phyloP scores from a whole-genome alignment of 1,140 invertebrate species.

The Hypsibius dujardini region DNA sequence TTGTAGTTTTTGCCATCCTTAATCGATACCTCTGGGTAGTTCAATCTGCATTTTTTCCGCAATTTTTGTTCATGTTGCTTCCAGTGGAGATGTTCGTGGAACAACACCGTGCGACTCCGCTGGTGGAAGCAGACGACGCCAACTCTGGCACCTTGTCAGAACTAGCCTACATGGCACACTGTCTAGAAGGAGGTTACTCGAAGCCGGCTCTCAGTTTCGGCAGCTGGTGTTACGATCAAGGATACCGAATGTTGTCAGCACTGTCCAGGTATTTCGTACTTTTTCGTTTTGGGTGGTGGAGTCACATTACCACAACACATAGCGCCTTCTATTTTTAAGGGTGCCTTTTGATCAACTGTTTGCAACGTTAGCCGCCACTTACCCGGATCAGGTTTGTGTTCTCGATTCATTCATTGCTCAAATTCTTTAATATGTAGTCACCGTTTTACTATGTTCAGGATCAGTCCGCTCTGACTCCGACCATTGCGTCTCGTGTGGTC shows the following conservation, averaged over 20 bases:
- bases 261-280: not conserved
- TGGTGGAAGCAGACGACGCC: not conserved
- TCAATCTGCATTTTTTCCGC: not conserved
- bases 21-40: not conserved
- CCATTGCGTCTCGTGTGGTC: not conserved
- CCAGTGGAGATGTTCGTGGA: not conserved
- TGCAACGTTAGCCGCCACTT: no score
- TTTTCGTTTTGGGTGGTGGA: not conserved
- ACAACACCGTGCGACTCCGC: not conserved
- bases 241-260: not conserved
- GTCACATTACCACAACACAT: not conserved
- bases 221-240: conserved; percentile 6
- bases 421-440: no score
- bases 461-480: not conserved
- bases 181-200: not conserved
- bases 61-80: not conserved
- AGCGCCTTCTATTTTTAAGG: not conserved
- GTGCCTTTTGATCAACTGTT: not conserved
- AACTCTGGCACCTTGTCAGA: not conserved
- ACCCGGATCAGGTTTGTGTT: no score
- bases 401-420: no score
- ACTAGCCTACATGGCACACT: not conserved
- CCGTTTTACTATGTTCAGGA: not conserved
- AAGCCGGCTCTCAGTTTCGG: not conserved
- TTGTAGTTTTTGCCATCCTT: not conserved